phyloP scores from a whole-genome alignment of 53 echinoderm and acorn worm genomes.

The Apostichopus leukothele region DNA sequence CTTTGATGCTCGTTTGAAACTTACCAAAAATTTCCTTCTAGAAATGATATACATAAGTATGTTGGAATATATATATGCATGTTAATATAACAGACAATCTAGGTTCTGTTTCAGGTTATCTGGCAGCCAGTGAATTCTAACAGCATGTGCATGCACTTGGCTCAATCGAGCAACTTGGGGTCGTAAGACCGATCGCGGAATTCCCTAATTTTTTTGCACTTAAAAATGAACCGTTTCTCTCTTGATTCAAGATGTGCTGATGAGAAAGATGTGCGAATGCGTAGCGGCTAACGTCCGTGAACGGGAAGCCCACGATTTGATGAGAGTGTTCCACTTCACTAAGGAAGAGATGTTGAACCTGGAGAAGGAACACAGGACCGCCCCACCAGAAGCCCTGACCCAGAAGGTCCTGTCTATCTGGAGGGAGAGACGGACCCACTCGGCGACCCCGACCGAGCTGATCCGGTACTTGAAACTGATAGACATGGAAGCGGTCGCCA shows the following conservation, averaged over 20 bases:
- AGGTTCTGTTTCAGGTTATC: too few species aligned
- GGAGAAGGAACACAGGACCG: slow-evolving; percentile 67
- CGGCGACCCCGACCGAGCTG: slow-evolving; percentile 74
- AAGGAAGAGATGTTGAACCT: slow-evolving; percentile 71
- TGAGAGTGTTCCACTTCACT: slow-evolving; percentile 92
- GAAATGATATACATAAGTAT: too few species aligned
- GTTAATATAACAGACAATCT: too few species aligned
- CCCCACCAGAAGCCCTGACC: slow-evolving; percentile 72
- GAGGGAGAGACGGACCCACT: slow-evolving; percentile 60
- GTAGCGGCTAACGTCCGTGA: slow-evolving; percentile 87
- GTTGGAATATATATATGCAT: too few species aligned
- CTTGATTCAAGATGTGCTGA: slow-evolving; percentile 60
- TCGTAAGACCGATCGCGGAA: too few species aligned
- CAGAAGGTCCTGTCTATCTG: slow-evolving; percentile 64
- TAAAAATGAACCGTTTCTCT: not conserved
- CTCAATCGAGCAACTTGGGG: too few species aligned
- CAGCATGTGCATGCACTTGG: too few species aligned
- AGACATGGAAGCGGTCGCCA: slow-evolving; percentile 81
- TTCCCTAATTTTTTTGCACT: too few species aligned
- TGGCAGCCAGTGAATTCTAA: too few species aligned
- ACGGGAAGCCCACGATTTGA: slow-evolving; percentile 84
- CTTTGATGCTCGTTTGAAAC: too few species aligned
- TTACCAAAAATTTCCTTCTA: too few species aligned
- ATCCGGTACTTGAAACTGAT: slow-evolving; percentile 81
- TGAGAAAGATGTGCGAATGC: slow-evolving; percentile 80